Base-by-base conservation (phyloP, 2,888 invertebrate species). In the Timema cristinae region DNA sequence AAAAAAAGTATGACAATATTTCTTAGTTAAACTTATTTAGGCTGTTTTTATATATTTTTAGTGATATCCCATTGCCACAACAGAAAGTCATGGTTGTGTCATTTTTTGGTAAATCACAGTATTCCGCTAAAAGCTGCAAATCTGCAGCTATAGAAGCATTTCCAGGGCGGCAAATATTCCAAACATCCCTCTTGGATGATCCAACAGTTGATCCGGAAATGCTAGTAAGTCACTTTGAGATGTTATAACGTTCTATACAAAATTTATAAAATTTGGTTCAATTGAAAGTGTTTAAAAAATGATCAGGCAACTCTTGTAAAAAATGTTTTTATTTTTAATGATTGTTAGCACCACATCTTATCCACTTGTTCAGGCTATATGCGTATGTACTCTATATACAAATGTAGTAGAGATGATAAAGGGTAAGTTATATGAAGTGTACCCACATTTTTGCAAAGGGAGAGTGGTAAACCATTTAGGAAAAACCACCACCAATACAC, bases 51-150 rank as follows among this genome's bases (percentile, higher is more conserved):
- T 32, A 32, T 32, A 32, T 32, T 32, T 63, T 63, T 8, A 87
- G 54, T 83, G 82, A 77, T 89, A 87, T 73, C 83, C 84, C 68
- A 85, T 77, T 5, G 81, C 81, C 66, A 71, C 50, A 71, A n/a
- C 71, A 87, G 70, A 88, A 89, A 77, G 87, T 91, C 52, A 87
- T 91, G 8, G 85, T 91, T 4, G 87, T 92, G 10, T 90, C 91
- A 10, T 84, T 92, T 47, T 87, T 92, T 77, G 92, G 91, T 10
- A 91, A 91, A 81, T 88, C 90, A 49, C 85, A 88, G 0, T 88
- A 86, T 78, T 85, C 87, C 77, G 85, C 88, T 59, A 81, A 80
- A 77, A 88, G 89, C 73, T 87, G 89, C 78, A 91, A 91, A 84
- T 85, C 88, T 67, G 86, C 87, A 76, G 85, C 86, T 66, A 82